Evolutionary conservation across 1,140 invertebrate genomes (phyloP).

Genomic region (Melipona quadrifasciata): DNA sequence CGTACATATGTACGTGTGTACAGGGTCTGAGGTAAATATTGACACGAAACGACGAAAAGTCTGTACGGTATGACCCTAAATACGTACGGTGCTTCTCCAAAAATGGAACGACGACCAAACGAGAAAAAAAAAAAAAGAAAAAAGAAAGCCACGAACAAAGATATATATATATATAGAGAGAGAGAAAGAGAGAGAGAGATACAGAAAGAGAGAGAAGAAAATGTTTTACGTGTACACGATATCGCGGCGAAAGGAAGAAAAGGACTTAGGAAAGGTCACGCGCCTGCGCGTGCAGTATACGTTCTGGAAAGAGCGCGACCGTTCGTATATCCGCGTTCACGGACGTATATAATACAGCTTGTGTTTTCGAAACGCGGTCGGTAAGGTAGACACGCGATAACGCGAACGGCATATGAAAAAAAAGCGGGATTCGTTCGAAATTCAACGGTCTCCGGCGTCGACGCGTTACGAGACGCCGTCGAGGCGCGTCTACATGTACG

Average conservation of each 20-base stretch:
- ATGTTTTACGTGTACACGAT: not conserved
- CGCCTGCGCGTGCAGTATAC: constrained; percentile 37
- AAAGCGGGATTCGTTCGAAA: not conserved
- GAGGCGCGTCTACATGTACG: too few relatives aligned
- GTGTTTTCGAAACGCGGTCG: constrained; percentile 13
- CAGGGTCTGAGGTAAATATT: not conserved
- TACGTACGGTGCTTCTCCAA: not conserved
- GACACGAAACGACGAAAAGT: constrained; percentile 5
- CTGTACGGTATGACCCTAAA: not conserved
- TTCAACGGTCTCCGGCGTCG: not conserved
- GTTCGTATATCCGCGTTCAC: constrained; percentile 38
- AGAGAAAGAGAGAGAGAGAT: too few relatives aligned
- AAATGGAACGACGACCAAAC: not conserved
- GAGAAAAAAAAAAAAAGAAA: not conserved
- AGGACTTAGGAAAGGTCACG: constrained; percentile 55
- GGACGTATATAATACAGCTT: not conserved
- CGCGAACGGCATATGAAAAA: too few relatives aligned
- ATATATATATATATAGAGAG: too few relatives aligned
- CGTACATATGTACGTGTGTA: not conserved
- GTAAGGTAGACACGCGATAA: not conserved
- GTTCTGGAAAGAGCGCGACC: constrained; percentile 61
- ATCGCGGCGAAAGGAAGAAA: constrained; percentile 38
- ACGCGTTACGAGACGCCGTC: not conserved
- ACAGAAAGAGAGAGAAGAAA: not conserved
- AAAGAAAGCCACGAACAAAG: too few relatives aligned